Evolutionary conservation across 64 coral and sea anemone genomes (phyloP), one percentile per base, ranked within the genome.

Genomic region (Montipora capricornis): DNA sequence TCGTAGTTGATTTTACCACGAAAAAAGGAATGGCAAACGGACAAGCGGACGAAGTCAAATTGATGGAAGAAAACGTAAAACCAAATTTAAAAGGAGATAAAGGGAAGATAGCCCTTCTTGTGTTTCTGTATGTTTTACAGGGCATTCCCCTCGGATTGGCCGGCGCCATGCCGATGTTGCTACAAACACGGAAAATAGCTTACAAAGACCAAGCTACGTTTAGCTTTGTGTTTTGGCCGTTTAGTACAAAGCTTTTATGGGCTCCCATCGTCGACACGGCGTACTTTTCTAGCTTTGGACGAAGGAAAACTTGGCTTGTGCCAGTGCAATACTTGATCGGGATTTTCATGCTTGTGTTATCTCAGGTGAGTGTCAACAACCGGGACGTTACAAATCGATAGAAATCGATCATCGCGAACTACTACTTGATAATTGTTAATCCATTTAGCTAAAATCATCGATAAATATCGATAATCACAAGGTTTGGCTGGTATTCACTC

Each of bases 151-250:
- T 99, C 9, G 98, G 98, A 20, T 19, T 99, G 12, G 92, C 98
- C 17, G 98, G 95, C 44, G 93, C 94, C 59, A 96, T 99, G 44
- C 98, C 98, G 2, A 62, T 99, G 81, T 75, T 99, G 67, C 75
- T 99, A n/a, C 95, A 96, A 67, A 90, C 89, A 17, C 92, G 88
- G 19, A 94, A 95, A 22, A 89, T 99, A 13, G 90, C 87, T 4
- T 99, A 99, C 16, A 99, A 95, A 84, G 90, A 99, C 9, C 98
- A 99, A 77, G 98, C 95, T 6, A 94, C 89, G 85, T 99, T 99
- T 89, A 99, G 98, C 67, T 89, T 99, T 84, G 98, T 96, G 26
- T 96, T 94, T 75, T 99, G 98, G 98, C 98, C 98, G 15, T 99
- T 94, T 49, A 99, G 98, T 81, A 90, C 95, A 17, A 99, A 99